A percentile compares a stretch with the other conserved stretches of the same genome.
These are phyloP conservation scores for Eufriesea mexicana DNA, from an alignment of 1,140 invertebrate genomes.

Conservation along the genomic window DNA sequence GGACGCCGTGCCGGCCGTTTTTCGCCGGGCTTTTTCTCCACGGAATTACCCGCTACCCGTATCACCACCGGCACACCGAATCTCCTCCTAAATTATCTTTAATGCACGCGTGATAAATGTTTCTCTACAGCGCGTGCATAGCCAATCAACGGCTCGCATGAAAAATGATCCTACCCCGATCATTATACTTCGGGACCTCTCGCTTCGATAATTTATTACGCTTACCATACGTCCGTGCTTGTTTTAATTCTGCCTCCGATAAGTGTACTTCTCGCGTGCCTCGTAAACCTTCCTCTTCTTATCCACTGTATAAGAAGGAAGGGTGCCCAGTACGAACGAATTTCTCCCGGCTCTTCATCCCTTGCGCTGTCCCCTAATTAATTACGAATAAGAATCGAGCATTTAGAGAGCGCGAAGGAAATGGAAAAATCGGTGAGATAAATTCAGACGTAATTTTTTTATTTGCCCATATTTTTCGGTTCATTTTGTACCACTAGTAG, in stretches of 20 bases:
- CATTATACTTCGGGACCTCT: conserved; percentile 30
- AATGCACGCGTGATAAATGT: conserved; percentile 44
- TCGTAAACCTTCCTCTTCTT: background rate
- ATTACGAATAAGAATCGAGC: too few species aligned
- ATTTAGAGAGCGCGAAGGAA: too few species aligned
- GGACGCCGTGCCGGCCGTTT: conserved; percentile 23
- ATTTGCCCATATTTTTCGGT: too few species aligned
- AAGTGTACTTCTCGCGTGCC: background rate
- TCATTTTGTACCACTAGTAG: too few species aligned
- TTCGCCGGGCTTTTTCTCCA: conserved; percentile 6
- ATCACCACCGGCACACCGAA: conserved; percentile 7
- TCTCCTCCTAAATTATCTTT: conserved; percentile 41
- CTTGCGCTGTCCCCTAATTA: too few species aligned
- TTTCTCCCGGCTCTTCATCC: too few species aligned
- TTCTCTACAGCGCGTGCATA: conserved; percentile 19
- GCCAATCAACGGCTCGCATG: conserved; percentile 31
- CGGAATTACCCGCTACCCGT: background rate
- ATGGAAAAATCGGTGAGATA: too few species aligned
- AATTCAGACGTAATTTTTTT: too few species aligned
- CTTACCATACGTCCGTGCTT: background rate
- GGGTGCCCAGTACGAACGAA: too few species aligned
- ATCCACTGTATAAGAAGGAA: background rate
- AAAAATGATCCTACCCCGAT: conserved; percentile 36
- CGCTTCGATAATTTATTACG: conserved; percentile 31
- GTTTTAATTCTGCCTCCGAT: conserved; percentile 30